Percentiles rank a stretch among this genome's conserved stretches.
phyloP scores from a whole-genome alignment of 2,113 vertebrate species.

The Strigops habroptila region DNA sequence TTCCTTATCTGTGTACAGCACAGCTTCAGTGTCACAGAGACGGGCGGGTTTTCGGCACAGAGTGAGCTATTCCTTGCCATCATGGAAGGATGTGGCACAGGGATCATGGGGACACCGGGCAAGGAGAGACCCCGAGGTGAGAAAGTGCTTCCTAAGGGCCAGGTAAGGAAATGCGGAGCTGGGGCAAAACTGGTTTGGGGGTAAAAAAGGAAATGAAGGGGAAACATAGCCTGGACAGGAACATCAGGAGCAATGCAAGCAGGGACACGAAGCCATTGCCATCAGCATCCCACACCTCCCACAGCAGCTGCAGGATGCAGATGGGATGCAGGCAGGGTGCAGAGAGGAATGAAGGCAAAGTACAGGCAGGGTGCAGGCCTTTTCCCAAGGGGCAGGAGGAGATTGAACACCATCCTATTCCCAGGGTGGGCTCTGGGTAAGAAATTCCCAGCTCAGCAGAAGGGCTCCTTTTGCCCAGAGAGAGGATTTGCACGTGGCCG shows the following conservation, averaged over 20 bases:
- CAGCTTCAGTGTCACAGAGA: rapidly evolving
- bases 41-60: rapidly evolving
- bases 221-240: rapidly evolving
- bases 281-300: rapidly evolving
- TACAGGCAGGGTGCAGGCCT: background rate
- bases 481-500: rapidly evolving
- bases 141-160: background rate
- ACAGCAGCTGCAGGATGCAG: background rate
- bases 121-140: rapidly evolving
- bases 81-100: rapidly evolving
- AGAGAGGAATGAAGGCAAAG: background rate
- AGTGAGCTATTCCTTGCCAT: rapidly evolving
- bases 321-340: rapidly evolving
- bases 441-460: background rate
- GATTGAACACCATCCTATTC: background rate
- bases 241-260: too few species aligned
- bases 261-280: rapidly evolving
- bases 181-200: background rate
- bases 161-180: background rate
- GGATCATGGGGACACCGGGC: rapidly evolving
- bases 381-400: background rate
- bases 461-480: background rate
- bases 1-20: background rate
- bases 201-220: background rate
- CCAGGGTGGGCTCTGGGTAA: background rate